Evolutionary conservation across 1,140 invertebrate genomes (phyloP).

Genomic region (Bradynema listronoti): DNA sequence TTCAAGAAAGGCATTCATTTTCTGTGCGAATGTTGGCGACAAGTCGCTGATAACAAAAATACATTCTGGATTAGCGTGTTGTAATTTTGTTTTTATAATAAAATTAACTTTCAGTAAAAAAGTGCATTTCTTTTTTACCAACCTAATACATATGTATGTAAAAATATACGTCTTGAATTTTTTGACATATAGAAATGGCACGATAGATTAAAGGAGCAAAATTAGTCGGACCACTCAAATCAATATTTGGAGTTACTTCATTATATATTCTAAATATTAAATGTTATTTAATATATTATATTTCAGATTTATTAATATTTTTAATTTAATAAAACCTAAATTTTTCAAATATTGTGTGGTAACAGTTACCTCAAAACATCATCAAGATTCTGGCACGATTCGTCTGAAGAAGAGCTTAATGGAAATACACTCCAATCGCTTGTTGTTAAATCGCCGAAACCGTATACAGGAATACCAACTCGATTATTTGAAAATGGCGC

Average conservation of each 20-base stretch:
- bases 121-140: no score
- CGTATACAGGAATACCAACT: slow-evolving; percentile 60
- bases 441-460: slow-evolving; percentile 61
- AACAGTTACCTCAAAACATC: slow-evolving; percentile 58
- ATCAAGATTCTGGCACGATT: slow-evolving; percentile 59
- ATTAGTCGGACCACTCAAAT: slow-evolving; percentile 59
- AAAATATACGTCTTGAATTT: slow-evolving; percentile 45
- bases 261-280: slow-evolving; percentile 50
- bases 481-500: slow-evolving; percentile 60
- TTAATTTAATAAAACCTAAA: slow-evolving; percentile 10
- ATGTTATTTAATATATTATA: slow-evolving; percentile 1
- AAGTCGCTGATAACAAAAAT: no score
- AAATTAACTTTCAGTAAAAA: no score
- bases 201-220: slow-evolving; percentile 62
- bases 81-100: no score
- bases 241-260: slow-evolving; percentile 56
- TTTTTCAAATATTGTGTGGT: not conserved
- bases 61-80: no score
- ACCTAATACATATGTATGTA: not conserved
- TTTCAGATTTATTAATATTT: slow-evolving; percentile 14
- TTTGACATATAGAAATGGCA: slow-evolving; percentile 60
- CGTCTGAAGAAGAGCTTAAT: slow-evolving; percentile 46
- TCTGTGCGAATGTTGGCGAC: no score
- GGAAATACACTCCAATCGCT: slow-evolving; percentile 60
- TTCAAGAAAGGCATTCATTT: no score